phyloP scores from a whole-genome alignment of 2,113 vertebrate genomes.

The Orcinus orca region DNA sequence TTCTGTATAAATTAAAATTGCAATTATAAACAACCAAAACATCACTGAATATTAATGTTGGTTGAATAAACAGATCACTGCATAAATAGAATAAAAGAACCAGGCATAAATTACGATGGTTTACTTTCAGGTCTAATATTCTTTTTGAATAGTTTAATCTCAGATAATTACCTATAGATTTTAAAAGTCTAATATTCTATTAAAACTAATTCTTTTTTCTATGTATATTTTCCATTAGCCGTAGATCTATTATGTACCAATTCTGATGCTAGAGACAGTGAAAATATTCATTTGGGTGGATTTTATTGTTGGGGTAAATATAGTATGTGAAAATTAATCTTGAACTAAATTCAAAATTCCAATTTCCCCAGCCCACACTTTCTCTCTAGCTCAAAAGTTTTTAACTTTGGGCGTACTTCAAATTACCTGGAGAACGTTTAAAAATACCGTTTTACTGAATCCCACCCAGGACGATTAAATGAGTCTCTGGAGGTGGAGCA shows the following conservation, averaged over 20 bases:
- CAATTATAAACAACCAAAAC: constrained; percentile 7
- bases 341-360: constrained; percentile 60
- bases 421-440: constrained; percentile 42
- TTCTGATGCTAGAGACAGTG: not conserved
- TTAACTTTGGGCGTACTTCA: constrained; percentile 35
- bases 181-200: constrained; percentile 7
- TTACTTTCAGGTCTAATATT: not conserved
- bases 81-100: not conserved
- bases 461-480: constrained; percentile 33
- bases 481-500: not conserved
- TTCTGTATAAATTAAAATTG: constrained; percentile 24
- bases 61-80: not conserved
- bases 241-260: constrained; percentile 3
- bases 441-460: constrained; percentile 45
- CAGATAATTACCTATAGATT: not conserved
- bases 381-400: constrained; percentile 29
- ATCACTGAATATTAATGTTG: constrained; percentile 18
- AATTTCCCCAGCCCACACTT: constrained; percentile 57
- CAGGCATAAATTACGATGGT: not conserved
- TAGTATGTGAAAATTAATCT: constrained; percentile 57
- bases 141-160: constrained; percentile 2
- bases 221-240: not conserved
- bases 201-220: not conserved
- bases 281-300: constrained; percentile 52
- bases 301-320: constrained; percentile 63